Base-by-base conservation (phyloP, 2,888 invertebrate species). In the Patella caerulea region DNA sequence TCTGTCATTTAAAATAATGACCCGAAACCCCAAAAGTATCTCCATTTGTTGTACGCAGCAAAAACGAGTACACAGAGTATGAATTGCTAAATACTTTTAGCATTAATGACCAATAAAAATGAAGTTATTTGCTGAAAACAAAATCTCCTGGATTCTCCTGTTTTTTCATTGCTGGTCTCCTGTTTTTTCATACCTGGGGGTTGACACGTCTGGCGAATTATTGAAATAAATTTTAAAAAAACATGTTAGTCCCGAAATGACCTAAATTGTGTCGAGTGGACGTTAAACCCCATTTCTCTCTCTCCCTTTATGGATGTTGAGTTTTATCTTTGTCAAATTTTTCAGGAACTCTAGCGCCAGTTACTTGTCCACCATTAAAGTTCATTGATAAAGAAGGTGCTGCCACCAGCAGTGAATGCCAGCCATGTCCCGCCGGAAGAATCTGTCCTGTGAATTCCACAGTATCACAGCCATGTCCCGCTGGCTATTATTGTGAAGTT, bases 331-430 rank as follows among this genome's bases (percentile, higher is more conserved):
- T 52, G 17, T 19, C 56, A 9, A 55, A 19, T 17, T 15, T 73
- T 56, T n/a, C 79, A 88, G 89, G 89, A 54, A 85, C 86, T 0
- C 80, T 78, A 5, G 75, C 75, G 0, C 89, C 88, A 24, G 73
- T 77, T 71, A 82, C 81, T 0, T 90, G 90, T 77, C 86, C 86
- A 70, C 79, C 83, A 4, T 82, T 85, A 45, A 78, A 81, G 17
- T 90, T 91, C 75, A 89, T 90, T 55, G 85, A 86, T 80, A 86
- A 83, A 71, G 82, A 79, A n/a, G 91, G 91, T 7, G 90, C 91
- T 0, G 81, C 83, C 3, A 81, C 83, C 29, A 80, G 74, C 4
- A 82, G 83, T 12, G 87, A 90, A 72, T 91, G 91, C 79, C 87
- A 86, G 75, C 80, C 83, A 9, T 91, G 91, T 79, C 90, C 90